Evolutionary conservation across 2,797 vertebrate genomes (phyloP).

Genomic region (Oreonectes daqikongensis): DNA sequence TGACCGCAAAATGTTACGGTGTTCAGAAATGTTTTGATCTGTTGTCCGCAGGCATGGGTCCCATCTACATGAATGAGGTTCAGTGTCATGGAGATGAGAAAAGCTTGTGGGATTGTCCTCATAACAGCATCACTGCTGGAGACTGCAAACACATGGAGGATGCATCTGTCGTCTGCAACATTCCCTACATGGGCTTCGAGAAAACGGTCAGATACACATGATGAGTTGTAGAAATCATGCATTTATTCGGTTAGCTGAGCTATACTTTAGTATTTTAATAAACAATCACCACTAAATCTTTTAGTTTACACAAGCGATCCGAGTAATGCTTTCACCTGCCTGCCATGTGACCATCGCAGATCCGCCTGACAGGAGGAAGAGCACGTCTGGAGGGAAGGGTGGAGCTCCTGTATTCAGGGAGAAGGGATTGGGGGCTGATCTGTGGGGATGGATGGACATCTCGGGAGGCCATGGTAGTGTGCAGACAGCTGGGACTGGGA

Average conservation of each 20-base stretch:
- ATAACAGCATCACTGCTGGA: slow-evolving; percentile 87
- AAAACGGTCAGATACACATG: slow-evolving; percentile 80
- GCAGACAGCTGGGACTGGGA: slow-evolving; percentile 93
- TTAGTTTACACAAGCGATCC: no score
- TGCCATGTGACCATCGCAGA: slow-evolving; percentile 76
- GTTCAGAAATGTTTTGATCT: slow-evolving; percentile 1
- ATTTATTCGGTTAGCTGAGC: not conserved
- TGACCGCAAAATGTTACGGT: not conserved
- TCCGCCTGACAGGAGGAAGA: slow-evolving; percentile 89
- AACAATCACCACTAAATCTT: no score
- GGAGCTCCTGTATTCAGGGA: slow-evolving; percentile 78
- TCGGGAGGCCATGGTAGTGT: slow-evolving; percentile 89
- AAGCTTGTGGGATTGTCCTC: slow-evolving; percentile 88
- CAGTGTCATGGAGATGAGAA: slow-evolving; percentile 85
- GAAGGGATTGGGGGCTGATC: slow-evolving; percentile 87
- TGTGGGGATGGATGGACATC: slow-evolving; percentile 92
- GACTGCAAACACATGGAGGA: slow-evolving; percentile 90
- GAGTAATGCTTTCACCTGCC: slow-evolving; percentile 40
- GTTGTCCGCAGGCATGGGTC: slow-evolving; percentile 82
- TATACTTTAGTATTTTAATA: not conserved
- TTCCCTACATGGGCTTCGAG: slow-evolving; percentile 89
- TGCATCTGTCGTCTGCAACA: slow-evolving; percentile 85
- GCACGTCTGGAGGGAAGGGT: slow-evolving; percentile 88
- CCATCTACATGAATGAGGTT: slow-evolving; percentile 92
- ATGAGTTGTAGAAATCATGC: not conserved